Base-by-base conservation (phyloP, 2,888 invertebrate genomes). In the Lypha dubia region DNA sequence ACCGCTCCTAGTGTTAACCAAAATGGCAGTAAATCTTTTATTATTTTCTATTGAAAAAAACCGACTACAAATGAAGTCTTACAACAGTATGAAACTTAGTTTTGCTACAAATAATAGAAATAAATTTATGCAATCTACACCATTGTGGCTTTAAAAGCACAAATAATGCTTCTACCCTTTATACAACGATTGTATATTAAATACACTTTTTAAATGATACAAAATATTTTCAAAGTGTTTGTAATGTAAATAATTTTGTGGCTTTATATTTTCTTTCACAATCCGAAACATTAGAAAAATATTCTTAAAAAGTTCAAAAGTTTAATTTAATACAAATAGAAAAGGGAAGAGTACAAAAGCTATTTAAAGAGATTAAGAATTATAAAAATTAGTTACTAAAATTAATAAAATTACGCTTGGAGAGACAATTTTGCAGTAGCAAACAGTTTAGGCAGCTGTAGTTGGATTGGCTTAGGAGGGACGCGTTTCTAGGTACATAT, bases 51-150 rank as follows among this genome's bases (percentile, higher is more conserved):
- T 28, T 28, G 2, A 28, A 28, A 28, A 28, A 28, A 20, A 28
- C 28, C 20, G n/a, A 8, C 17, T 51, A n/a, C 49, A 20, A 41
- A 20, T 24, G 83, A 83, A 84, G 84, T 77, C 84, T 58, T 81
- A 84, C 81, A 84, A 84, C 1, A 58, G 49, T 74, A 32, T 56
- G 67, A 80, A 76, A 20, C 32, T 32, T 28, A 63, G n/a, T 67
- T 58, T n/a, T 24, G 38, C 32, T 51, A n/a, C n/a, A 38, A 58
- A 24, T 58, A 46, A n/a, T 28, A 28, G 1, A 68, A 28, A 46
- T 5, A 71, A 60, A 46, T 20, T 41, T 51, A 1, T 38, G 77
- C 44, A 70, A 70, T 60, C 51, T 32, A 77, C 17, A 70, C 77
- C 15, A 24, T 76, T 60, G 60, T 28, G 77, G 77, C 41, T 68